A percentile compares a stretch with the other conserved stretches of the same genome.
phyloP scores from a whole-genome alignment of 35 echinoderm and acorn worm genomes.

The Amphiura filiformis region DNA sequence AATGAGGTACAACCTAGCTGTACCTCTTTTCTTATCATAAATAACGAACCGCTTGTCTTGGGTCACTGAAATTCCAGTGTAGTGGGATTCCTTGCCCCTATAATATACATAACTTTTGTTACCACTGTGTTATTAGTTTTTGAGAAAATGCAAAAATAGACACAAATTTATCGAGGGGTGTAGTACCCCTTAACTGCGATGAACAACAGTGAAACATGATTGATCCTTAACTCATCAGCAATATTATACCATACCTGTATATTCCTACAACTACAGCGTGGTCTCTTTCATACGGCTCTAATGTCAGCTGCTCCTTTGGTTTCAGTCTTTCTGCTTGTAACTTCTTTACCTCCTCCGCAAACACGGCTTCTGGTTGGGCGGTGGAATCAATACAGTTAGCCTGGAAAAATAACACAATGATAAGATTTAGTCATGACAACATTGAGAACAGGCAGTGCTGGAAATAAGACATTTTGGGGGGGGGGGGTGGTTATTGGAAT shows the following conservation, averaged over 20 bases:
- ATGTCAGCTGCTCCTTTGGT: constrained; percentile 95
- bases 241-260: constrained; percentile 59
- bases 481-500: not conserved
- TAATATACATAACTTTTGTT: no score
- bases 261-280: constrained; percentile 94
- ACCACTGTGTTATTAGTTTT: no score
- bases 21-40: no score
- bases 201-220: no score
- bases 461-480: not conserved
- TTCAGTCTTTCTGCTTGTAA: constrained; percentile 86
- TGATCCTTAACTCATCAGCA: no score
- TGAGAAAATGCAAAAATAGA: no score
- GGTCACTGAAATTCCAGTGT: no score
- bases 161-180: no score
- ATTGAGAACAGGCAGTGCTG: not conserved
- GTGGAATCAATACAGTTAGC: constrained; percentile 98
- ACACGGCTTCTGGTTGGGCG: constrained; percentile 91
- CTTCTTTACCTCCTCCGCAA: constrained; percentile 97
- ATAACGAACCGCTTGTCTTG: no score
- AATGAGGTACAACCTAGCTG: no score
- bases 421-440: not conserved
- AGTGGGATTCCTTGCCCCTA: no score
- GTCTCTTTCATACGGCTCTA: constrained; percentile 99
- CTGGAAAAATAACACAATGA: constrained; percentile 39
- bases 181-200: no score